Base-by-base conservation (phyloP, 2,797 vertebrate genomes). In the Melanotaenia parkinsoni region DNA sequence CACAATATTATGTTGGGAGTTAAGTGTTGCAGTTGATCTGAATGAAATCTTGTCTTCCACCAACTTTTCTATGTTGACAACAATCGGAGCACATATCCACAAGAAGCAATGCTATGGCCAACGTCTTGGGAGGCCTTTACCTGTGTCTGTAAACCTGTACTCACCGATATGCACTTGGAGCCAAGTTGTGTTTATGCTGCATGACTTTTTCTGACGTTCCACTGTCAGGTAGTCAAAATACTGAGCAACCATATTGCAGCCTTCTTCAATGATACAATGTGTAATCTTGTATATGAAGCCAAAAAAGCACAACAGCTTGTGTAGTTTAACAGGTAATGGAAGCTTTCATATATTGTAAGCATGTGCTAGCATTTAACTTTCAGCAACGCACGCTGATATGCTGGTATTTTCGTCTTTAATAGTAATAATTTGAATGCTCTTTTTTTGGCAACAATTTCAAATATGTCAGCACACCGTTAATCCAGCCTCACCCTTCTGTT, bases 151-250 rank as follows among this genome's bases (percentile, higher is more conserved):
- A 73, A 78, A 79, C 63, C 80, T 87, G 64, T 81, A 84, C 75
- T 86, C 79, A 90, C 81, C 88, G 45, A 80, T 70, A 76, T 74
- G 85, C 89, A 91, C 89, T 89, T 91, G 89, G 79, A 81, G 83
- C 74, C 72, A 86, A 68, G 58, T 80, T 85, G 67, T 85, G 70
- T 86, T 77, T 63, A 71, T 70, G 79, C 80, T 89, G 79, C 90
- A 86, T 89, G 84, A 69, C 54, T 76, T 53, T n/a, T 45, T 74
- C 76, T 79, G 77, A 75, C 35, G 47, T 63, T 69, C 72, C 74
- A 76, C 77, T 80, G 53, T 43, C 76, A 79, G 69, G 74, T 67
- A 59, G 37, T 77, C 70, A 14, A 70, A 51, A 74, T 69, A 77
- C n/a, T 22, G 32, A 74, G 37, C 60, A 72, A 68, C 63, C 45